These are phyloP conservation scores for Meandrusa payeni DNA, from an alignment of 2,888 invertebrate species.

Conservation along the genomic window DNA sequence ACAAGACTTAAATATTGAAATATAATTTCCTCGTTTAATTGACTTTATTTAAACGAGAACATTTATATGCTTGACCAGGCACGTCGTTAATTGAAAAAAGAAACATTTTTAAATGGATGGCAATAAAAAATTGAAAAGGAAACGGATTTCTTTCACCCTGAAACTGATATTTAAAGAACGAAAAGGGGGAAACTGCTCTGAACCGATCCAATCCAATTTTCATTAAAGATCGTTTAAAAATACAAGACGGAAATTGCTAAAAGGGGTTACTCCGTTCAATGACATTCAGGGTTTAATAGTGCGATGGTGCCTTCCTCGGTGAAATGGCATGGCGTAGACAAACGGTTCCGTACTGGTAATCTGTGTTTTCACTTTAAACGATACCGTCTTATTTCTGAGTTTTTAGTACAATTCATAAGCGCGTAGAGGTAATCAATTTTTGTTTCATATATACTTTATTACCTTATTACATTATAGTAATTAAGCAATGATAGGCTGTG, in stretches of 20 bases:
- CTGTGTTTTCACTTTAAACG: not conserved
- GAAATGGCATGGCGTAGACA: not conserved
- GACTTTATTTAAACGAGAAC: constrained; percentile 4
- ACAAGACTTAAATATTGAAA: too few species aligned
- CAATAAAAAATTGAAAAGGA: constrained; percentile 13
- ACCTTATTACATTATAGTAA: too few species aligned
- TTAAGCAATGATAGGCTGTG: too few species aligned
- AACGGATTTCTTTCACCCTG: constrained; percentile 14
- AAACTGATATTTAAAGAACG: constrained; percentile 23
- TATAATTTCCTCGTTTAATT: not conserved
- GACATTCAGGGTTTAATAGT: constrained; percentile 17
- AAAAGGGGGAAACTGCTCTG: constrained; percentile 8
- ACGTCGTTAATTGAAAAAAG: constrained; percentile 18
- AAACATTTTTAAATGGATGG: constrained; percentile 15
- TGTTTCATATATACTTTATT: too few species aligned
- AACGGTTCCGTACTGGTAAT: not conserved
- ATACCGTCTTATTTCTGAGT: too few species aligned
- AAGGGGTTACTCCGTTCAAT: constrained; percentile 16
- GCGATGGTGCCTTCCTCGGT: not conserved
- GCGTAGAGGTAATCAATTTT: too few species aligned
- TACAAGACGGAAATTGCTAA: constrained; percentile 23
- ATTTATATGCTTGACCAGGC: constrained; percentile 13
- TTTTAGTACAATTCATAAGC: too few species aligned
- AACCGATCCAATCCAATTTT: constrained; percentile 37
- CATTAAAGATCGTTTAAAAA: constrained; percentile 33